Evolutionary conservation across 2,888 invertebrate species (phyloP), one percentile per base, ranked within the genome.

Genomic region (Suillia variegata): DNA sequence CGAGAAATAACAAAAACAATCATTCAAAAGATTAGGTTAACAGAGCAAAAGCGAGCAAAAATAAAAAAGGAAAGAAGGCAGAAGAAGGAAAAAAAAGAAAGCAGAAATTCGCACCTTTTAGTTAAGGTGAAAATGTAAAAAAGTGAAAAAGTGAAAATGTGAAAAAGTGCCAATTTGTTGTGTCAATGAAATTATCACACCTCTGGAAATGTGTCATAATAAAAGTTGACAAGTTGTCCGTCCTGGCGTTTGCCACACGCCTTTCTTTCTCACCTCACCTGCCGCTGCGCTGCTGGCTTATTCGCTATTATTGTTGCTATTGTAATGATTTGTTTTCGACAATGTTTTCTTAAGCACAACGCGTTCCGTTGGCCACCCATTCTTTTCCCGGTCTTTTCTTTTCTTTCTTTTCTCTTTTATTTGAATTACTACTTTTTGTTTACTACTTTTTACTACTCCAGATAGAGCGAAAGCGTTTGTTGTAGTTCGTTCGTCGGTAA

Each of bases 111-210:
- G 18, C 45, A 45, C 45, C 20, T 51, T 51, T 51, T 51, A 18
- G 20, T 31, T 31, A 51, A 58, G 52, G 48, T 24, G 51, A 20
- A 47, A 45, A 49, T 31, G 58, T 54, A 54, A 42, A 48, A 26
- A 31, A 50, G 15, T 22, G 59, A n/a, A n/a, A 51, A 58, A 42
- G 48, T 24, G 51, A 20, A 47, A 45, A 49, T 31, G 58, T 54
- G 58, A 42, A 48, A 26, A 31, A 50, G 15, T 22, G 59, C 31
- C 59, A 62, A 59, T 59, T 62, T 57, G 62, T 62, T 54, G 51
- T 62, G 62, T 52, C 62, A 62, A 62, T 59, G 59, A 51, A 62
- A 62, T 59, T 56, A 62, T 59, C 50, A 59, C 54, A 57, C 62
- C 62, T 59, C 42, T 42, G 62, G 59, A 59, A 54, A 59, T 59